A percentile compares a stretch with the other conserved stretches of the same genome.
Conservation (phyloP, 2,888 invertebrate genomes). For the Ditula angustiorana region DNA sequence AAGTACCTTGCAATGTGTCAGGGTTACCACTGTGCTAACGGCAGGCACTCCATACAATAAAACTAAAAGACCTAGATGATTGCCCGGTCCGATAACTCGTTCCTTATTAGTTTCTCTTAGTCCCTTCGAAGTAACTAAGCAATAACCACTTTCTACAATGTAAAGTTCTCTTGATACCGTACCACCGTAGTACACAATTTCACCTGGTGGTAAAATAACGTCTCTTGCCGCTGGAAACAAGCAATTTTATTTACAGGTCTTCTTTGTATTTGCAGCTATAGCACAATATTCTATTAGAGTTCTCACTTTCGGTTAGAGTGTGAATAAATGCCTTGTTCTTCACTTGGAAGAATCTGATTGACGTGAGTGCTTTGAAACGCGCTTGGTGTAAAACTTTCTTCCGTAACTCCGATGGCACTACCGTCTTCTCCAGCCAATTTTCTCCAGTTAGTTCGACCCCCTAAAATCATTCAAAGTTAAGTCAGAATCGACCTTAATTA, state of each 20-base stretch:
- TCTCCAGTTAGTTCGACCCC: constrained; percentile 78
- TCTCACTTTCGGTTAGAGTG: constrained; percentile 76
- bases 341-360: constrained; percentile 78
- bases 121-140: constrained; percentile 69
- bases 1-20: constrained; percentile 82
- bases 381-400: constrained; percentile 81
- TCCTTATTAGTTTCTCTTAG: constrained; percentile 64
- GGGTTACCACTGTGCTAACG: constrained; percentile 75
- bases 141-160: constrained; percentile 82
- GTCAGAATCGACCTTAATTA: not conserved
- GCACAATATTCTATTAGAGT: not conserved
- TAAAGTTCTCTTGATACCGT: constrained; percentile 81
- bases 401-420: constrained; percentile 72
- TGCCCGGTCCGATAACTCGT: constrained; percentile 75
- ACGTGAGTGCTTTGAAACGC: constrained; percentile 75
- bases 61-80: constrained; percentile 76
- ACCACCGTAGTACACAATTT: constrained; percentile 82
- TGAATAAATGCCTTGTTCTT: constrained; percentile 81
- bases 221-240: constrained; percentile 67
- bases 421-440: constrained; percentile 75
- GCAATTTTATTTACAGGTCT: too few species aligned
- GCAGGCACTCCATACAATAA: constrained; percentile 80
- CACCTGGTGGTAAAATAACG: constrained; percentile 79
- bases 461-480: constrained; percentile 50
- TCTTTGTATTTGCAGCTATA: too few species aligned